Evolutionary conservation across 2,888 invertebrate genomes (phyloP).

Genomic region (Chalcosyrphus nemorum): DNA sequence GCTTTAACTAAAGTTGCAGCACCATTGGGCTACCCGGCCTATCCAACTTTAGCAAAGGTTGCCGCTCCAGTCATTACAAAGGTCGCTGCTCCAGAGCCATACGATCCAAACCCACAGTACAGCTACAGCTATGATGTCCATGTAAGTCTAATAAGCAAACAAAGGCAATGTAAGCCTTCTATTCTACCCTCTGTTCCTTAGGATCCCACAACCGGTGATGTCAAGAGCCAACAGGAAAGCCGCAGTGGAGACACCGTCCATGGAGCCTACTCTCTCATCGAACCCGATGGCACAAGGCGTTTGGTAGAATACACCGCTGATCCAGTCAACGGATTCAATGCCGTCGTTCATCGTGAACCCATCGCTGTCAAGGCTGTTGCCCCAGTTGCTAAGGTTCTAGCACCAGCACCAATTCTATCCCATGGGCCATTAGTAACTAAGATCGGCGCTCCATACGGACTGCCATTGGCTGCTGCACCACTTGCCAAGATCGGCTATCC

Average conservation of each 20-base stretch:
- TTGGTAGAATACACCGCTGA: slow-evolving; percentile 84
- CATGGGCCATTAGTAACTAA: slow-evolving; percentile 72
- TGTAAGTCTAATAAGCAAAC: slow-evolving; percentile 78
- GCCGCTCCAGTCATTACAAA: slow-evolving; percentile 76
- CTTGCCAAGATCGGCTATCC: slow-evolving; percentile 47
- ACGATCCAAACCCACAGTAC: slow-evolving; percentile 84
- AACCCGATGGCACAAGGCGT: slow-evolving; percentile 84
- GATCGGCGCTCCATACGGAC: slow-evolving; percentile 46
- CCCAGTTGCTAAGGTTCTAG: slow-evolving; percentile 76
- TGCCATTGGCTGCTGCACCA: slow-evolving; percentile 49
- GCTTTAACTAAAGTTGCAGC: slow-evolving; percentile 62
- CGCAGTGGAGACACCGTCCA: slow-evolving; percentile 84
- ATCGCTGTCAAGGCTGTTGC: slow-evolving; percentile 81
- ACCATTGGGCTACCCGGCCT: slow-evolving; percentile 73
- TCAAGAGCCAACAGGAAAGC: slow-evolving; percentile 84
- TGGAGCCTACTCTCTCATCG: slow-evolving; percentile 83
- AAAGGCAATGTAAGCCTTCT: too few species aligned
- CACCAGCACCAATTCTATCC: slow-evolving; percentile 75
- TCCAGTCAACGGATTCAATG: slow-evolving; percentile 85
- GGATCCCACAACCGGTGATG: slow-evolving; percentile 83
- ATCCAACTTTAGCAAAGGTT: slow-evolving; percentile 76
- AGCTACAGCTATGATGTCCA: slow-evolving; percentile 84
- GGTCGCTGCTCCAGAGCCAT: slow-evolving; percentile 78
- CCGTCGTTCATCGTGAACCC: slow-evolving; percentile 83
- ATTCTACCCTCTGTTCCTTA: slow-evolving; percentile 55